These are phyloP conservation scores for Tetranychus truncatus DNA, from an alignment of 2,888 invertebrate genomes.

Conservation along the genomic window DNA sequence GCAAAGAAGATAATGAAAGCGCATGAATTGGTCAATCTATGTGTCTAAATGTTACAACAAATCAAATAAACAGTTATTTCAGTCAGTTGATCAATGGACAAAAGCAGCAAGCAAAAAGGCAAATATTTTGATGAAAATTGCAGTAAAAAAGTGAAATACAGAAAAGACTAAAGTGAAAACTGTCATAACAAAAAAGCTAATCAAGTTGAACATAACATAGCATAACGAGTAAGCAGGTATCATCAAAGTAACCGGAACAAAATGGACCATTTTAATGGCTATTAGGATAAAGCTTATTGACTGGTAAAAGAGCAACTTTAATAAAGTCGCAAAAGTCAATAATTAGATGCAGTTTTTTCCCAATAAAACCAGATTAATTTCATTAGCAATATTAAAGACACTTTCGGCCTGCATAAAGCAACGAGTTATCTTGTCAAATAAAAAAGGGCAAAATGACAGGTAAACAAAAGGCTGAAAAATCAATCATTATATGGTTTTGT, in stretches of 20 bases:
- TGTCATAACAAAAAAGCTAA: not conserved
- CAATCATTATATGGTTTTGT: not conserved
- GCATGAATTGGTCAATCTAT: not conserved
- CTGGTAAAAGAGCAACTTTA: no score
- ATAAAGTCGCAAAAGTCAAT: no score
- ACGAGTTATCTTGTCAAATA: not conserved
- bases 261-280: not conserved
- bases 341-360: no score
- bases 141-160: not conserved
- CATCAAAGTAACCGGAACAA: not conserved
- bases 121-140: not conserved
- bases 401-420: not conserved
- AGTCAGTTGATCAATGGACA: not conserved
- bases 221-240: not conserved
- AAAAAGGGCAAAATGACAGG: not conserved
- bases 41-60: not conserved
- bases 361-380: no score
- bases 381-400: not conserved
- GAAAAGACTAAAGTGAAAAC: not conserved
- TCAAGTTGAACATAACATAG: not conserved
- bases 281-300: not conserved
- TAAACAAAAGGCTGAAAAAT: not conserved
- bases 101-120: not conserved
- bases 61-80: not conserved
- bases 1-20: not conserved